Evolutionary conservation across 2,888 invertebrate genomes (phyloP), one percentile per base, ranked within the genome.

Genomic region (Plagiodera versicolora): DNA sequence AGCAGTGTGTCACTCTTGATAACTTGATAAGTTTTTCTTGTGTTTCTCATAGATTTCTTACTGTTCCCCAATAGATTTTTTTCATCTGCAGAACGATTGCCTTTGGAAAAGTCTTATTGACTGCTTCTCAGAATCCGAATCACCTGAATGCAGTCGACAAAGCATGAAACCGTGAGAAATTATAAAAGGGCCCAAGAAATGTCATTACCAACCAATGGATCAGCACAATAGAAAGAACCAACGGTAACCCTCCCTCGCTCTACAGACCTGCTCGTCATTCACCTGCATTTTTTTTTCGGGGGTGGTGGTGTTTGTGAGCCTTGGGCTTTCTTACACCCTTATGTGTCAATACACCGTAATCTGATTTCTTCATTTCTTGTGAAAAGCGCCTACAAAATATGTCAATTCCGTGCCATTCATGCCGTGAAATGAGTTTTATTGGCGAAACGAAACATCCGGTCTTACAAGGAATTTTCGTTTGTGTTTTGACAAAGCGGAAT

Each of bases 301-400:
- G 39, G 39, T 24, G 24, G n/a, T n/a, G 32, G 39, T 39, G 39
- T 39, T 39, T 39, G 39, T 39, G n/a, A 52, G 18, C 39, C 35
- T 18, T 45, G 55, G 53, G 58, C 55, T 61, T 65, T 58, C 63
- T 66, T 66, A 67, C 69, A 66, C 69, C 66, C 67, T 67, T 62
- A 63, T 62, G 62, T 64, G 69, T 70, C 71, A 69, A 71, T 69
- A 71, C 70, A 69, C 65, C 67, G 67, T 66, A 71, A 69, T 69
- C 64, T 67, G 70, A 70, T 70, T 69, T 70, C 63, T 35, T 28
- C 54, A 53, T 52, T 55, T 58, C 44, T 59, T 51, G 58, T 51
- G 60, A 54, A 61, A 61, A 47, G 39, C 47, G 49, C 61, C 57
- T 50, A 52, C 44, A 47, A 51, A 56, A 49, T 64, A 52, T 19